Evolutionary conservation across 23 tunicate species (phyloP).

Genomic region (Trididemnum nubilum): DNA sequence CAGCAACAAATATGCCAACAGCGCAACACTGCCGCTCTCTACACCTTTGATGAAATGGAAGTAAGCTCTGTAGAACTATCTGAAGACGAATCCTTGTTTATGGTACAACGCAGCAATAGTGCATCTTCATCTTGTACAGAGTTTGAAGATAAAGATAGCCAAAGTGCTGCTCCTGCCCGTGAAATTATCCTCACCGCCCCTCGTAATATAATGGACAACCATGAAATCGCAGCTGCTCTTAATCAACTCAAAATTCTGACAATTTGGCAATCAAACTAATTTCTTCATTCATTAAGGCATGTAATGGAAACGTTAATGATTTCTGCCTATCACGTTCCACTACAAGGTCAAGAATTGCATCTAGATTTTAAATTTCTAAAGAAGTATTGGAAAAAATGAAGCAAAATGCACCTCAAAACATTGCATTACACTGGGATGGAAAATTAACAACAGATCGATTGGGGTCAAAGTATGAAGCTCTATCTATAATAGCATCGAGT

Average conservation of each 20-base stretch:
- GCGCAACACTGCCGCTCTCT: not conserved
- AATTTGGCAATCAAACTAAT: not conserved
- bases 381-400: not conserved
- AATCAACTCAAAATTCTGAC: not conserved
- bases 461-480: not conserved
- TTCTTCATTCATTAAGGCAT: not conserved
- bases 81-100: no score
- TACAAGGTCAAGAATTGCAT: not conserved
- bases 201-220: not conserved
- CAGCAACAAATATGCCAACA: not conserved
- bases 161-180: not conserved
- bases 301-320: conserved; percentile 1
- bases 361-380: not conserved
- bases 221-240: not conserved
- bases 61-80: not conserved
- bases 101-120: not conserved
- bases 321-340: not conserved
- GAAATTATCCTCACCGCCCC: not conserved
- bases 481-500: not conserved
- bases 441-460: conserved; percentile 11
- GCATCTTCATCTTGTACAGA: not conserved
- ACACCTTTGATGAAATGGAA: not conserved
- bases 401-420: not conserved
- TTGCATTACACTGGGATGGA: not conserved
- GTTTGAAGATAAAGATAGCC: not conserved